These are phyloP conservation scores for Menura novaehollandiae DNA, from an alignment of 2,113 vertebrate genomes.

Conservation along the genomic window DNA sequence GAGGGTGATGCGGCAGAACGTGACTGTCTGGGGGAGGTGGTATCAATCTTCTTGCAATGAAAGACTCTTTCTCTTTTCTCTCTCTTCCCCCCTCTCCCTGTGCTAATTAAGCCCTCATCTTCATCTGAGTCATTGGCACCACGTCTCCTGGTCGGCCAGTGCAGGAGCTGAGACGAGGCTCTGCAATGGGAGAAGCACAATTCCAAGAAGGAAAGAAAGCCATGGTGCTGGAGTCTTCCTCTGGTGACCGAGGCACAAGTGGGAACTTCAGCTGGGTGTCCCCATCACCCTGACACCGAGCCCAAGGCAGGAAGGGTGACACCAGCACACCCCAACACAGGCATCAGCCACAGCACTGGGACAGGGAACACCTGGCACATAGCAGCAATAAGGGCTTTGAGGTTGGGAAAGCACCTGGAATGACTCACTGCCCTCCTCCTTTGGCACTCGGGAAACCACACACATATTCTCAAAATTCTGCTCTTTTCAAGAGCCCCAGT, in stretches of 20 bases:
- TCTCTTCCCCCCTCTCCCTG: slow-evolving; percentile 7
- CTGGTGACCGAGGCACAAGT: accelerated
- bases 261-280: not conserved
- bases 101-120: slow-evolving; percentile 65
- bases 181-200: not conserved
- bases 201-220: not conserved
- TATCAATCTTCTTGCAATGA: slow-evolving; percentile 41
- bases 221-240: accelerated
- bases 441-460: not conserved
- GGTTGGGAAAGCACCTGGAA: not conserved
- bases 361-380: not conserved
- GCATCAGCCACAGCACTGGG: accelerated
- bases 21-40: slow-evolving; percentile 66
- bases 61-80: slow-evolving; percentile 34
- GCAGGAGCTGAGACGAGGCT: not conserved
- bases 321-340: not conserved
- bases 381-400: not conserved
- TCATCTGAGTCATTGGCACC: slow-evolving; percentile 66
- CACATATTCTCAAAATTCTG: not conserved
- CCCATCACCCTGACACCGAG: not conserved
- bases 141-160: slow-evolving; percentile 34
- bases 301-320: not conserved
- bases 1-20: slow-evolving; percentile 61
- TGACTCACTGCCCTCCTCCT: not conserved
- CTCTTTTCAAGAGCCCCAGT: not conserved